Percentiles rank a stretch among this genome's conserved stretches.
Conservation (phyloP, 2,113 vertebrate species). For the Strix uralensis region DNA sequence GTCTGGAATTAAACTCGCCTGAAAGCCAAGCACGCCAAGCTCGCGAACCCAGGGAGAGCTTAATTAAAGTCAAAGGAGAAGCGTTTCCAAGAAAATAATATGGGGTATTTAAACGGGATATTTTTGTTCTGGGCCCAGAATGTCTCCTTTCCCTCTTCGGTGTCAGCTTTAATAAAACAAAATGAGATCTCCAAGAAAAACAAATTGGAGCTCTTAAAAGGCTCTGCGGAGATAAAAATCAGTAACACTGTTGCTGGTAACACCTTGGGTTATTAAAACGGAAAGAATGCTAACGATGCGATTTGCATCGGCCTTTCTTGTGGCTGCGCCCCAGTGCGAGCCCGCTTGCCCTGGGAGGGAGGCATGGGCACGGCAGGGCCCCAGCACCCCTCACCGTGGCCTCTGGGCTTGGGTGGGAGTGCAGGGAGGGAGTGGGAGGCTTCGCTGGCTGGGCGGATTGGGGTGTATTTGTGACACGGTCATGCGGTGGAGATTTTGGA, state of each 20-base stretch:
- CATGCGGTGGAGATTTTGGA: background rate
- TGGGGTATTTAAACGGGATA: background rate
- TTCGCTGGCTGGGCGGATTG: rapidly evolving
- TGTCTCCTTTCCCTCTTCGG: background rate
- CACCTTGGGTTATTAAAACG: slow-evolving; percentile 66
- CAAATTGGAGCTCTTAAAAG: slow-evolving; percentile 52
- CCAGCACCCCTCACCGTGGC: background rate
- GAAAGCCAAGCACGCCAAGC: slow-evolving; percentile 16
- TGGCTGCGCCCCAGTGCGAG: background rate
- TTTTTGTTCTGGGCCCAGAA: slow-evolving; percentile 42
- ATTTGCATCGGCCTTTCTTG: slow-evolving; percentile 48
- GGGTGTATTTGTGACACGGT: rapidly evolving
- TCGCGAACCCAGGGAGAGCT: background rate
- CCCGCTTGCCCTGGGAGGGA: background rate
- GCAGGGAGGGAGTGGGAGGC: background rate
- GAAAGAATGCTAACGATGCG: slow-evolving; percentile 59
- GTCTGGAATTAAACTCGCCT: slow-evolving; percentile 21
- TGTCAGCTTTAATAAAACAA: slow-evolving; percentile 47
- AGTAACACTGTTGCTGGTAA: slow-evolving; percentile 60
- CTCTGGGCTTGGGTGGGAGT: background rate
- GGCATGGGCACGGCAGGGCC: background rate
- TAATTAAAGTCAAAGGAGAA: slow-evolving; percentile 44
- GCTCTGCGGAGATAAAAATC: slow-evolving; percentile 49
- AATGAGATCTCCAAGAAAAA: slow-evolving; percentile 60
- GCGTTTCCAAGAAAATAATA: slow-evolving; percentile 54